A percentile compares a stretch with the other conserved stretches of the same genome.
These are phyloP conservation scores for Linnaemya vulpina DNA, from an alignment of 2,888 invertebrate species.

Conservation along the genomic window DNA sequence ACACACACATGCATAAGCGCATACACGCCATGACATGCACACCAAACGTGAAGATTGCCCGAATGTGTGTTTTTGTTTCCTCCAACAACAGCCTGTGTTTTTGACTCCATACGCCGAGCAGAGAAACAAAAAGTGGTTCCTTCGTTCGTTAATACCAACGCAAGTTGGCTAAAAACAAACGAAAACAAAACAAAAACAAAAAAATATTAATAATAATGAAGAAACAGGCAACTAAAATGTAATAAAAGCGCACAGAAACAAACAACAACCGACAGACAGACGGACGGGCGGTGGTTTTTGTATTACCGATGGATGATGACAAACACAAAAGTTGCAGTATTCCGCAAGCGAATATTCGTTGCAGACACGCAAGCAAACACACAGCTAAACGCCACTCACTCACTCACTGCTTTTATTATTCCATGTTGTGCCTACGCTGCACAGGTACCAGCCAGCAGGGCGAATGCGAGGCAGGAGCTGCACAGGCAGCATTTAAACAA, in stretches of 20 bases:
- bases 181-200: background rate
- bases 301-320: slow-evolving; percentile 40
- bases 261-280: slow-evolving; percentile 4
- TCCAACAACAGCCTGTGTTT: slow-evolving; percentile 22
- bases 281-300: slow-evolving; percentile 16
- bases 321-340: slow-evolving; percentile 65
- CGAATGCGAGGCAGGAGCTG: slow-evolving; percentile 21
- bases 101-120: slow-evolving; percentile 5
- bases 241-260: slow-evolving; percentile 41
- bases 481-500: slow-evolving; percentile 38
- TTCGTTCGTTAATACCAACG: slow-evolving; percentile 41
- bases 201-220: slow-evolving; percentile 33
- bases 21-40: slow-evolving; percentile 19
- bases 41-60: slow-evolving; percentile 19
- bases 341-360: slow-evolving; percentile 53
- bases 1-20: slow-evolving; percentile 14
- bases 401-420: background rate
- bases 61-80: slow-evolving; percentile 58
- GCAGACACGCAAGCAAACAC: slow-evolving; percentile 64
- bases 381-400: slow-evolving; percentile 47
- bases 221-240: slow-evolving; percentile 35
- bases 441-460: slow-evolving; percentile 39
- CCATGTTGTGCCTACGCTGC: background rate
- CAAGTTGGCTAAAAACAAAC: slow-evolving; percentile 6
- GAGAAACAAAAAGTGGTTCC: slow-evolving; percentile 47